A percentile compares a stretch with the other conserved stretches of the same genome.
Evolutionary conservation across 2,888 invertebrate genomes (phyloP).

Genomic region (Helleia helle): DNA sequence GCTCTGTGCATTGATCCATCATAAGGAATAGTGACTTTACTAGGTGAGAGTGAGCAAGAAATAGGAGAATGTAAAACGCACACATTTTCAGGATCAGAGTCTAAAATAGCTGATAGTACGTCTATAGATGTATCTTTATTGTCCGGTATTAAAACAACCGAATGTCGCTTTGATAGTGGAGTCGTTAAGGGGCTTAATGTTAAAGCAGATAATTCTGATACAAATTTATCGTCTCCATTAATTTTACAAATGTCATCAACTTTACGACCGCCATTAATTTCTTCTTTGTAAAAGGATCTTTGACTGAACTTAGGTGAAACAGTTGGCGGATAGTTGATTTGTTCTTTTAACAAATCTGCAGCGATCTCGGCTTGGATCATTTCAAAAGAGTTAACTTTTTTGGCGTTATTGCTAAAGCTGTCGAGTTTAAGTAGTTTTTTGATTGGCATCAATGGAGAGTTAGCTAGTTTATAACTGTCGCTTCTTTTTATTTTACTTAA

Average conservation of each 20-base stretch:
- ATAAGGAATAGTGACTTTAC: constrained; percentile 76
- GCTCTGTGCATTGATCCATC: constrained; percentile 77
- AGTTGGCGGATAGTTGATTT: constrained; percentile 80
- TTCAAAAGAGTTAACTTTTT: constrained; percentile 68
- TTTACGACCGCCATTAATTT: constrained; percentile 44
- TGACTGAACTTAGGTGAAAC: constrained; percentile 73
- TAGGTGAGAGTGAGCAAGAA: constrained; percentile 63
- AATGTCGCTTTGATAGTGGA: constrained; percentile 55
- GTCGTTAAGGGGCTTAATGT: constrained; percentile 60
- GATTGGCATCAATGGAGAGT: constrained; percentile 79
- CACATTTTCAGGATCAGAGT: constrained; percentile 60
- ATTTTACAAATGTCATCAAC: constrained; percentile 31
- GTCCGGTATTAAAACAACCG: constrained; percentile 52
- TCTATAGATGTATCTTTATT: constrained; percentile 52
- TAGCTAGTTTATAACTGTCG: constrained; percentile 89
- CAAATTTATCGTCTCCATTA: constrained; percentile 45
- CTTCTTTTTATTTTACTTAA: constrained; percentile 80
- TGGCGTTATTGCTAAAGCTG: constrained; percentile 52
- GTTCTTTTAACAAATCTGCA: constrained; percentile 77
- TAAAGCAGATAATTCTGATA: constrained; percentile 50
- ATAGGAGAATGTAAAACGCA: constrained; percentile 57
- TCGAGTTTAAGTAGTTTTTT: constrained; percentile 74
- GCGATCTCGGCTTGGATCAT: constrained; percentile 76
- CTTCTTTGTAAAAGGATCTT: constrained; percentile 39
- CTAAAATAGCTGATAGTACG: constrained; percentile 59